Conservation (phyloP, 2,888 invertebrate species). For the Xylota segnis region DNA sequence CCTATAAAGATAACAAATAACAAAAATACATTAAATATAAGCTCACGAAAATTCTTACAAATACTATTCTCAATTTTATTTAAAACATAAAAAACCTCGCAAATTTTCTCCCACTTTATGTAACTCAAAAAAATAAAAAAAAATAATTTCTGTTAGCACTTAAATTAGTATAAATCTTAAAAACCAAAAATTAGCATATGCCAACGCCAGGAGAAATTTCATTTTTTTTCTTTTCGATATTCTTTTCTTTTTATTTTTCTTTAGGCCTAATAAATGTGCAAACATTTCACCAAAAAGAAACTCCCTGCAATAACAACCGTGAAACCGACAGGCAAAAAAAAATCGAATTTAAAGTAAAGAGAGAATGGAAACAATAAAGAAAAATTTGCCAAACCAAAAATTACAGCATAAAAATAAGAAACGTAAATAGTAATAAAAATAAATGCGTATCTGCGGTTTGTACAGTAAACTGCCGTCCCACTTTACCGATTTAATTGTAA, state of each 20-base stretch:
- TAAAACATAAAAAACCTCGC: not conserved
- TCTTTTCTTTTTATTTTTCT: not conserved
- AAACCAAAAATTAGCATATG: constrained; percentile 44
- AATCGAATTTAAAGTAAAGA: constrained; percentile 12
- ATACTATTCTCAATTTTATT: not conserved
- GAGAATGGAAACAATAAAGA: not conserved
- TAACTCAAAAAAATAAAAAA: constrained; percentile 4
- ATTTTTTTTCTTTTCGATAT: not conserved
- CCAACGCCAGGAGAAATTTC: constrained; percentile 42
- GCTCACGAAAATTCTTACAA: not conserved
- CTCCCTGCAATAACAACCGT: constrained; percentile 9
- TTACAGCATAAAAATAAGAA: constrained; percentile 25
- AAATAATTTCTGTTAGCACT: constrained; percentile 30
- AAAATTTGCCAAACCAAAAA: constrained; percentile 16
- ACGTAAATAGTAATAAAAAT: constrained; percentile 10
- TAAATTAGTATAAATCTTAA: constrained; percentile 7
- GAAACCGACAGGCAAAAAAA: not conserved
- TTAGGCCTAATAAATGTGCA: constrained; percentile 56
- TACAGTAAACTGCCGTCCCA: constrained; percentile 12
- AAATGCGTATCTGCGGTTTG: constrained; percentile 16
- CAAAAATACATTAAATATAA: not conserved
- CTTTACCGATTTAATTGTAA: constrained; percentile 6
- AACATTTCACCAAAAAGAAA: constrained; percentile 57
- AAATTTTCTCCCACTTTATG: constrained; percentile 2
- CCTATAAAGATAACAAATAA: constrained; percentile 85